Conservation (phyloP, 2,797 vertebrate genomes). For the Argentina silus region DNA sequence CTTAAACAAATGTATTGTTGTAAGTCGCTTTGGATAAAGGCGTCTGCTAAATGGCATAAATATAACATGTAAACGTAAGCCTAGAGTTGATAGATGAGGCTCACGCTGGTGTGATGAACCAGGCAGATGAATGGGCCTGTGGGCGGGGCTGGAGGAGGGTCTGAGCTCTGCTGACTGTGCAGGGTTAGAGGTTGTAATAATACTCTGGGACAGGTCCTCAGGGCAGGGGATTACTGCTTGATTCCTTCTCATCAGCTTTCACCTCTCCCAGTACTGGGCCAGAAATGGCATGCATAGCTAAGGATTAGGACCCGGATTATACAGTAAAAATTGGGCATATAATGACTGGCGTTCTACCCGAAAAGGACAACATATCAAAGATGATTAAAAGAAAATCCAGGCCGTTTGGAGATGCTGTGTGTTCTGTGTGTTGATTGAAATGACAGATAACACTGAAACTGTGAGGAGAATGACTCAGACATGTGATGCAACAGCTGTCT, state of each 20-base stretch:
- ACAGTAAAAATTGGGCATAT: slow-evolving; percentile 37
- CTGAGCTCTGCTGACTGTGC: slow-evolving; percentile 37
- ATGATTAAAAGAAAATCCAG: background rate
- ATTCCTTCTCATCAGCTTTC: slow-evolving; percentile 61
- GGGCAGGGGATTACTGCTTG: slow-evolving; percentile 49
- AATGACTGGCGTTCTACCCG: slow-evolving; percentile 22
- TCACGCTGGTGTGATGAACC: background rate
- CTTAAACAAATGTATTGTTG: too few species aligned
- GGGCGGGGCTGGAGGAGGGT: slow-evolving; percentile 27
- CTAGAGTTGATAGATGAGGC: too few species aligned
- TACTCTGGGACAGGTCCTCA: slow-evolving; percentile 44
- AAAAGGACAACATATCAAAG: slow-evolving; percentile 18
- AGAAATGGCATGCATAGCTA: slow-evolving; percentile 48
- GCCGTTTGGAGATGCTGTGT: background rate
- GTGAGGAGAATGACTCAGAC: background rate
- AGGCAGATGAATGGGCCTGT: slow-evolving; percentile 4
- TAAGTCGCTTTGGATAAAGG: too few species aligned
- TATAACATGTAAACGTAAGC: too few species aligned
- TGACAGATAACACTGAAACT: background rate
- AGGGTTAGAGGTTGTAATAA: slow-evolving; percentile 47
- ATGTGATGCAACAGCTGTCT: too few species aligned
- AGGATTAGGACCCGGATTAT: slow-evolving; percentile 44
- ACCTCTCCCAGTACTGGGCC: slow-evolving; percentile 39
- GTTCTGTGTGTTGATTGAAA: slow-evolving; percentile 7
- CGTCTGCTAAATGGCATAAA: too few species aligned